Percentiles rank a stretch among this genome's conserved stretches.
Evolutionary conservation across 1,140 invertebrate genomes (phyloP).

Genomic region (Gerris buenoi): DNA sequence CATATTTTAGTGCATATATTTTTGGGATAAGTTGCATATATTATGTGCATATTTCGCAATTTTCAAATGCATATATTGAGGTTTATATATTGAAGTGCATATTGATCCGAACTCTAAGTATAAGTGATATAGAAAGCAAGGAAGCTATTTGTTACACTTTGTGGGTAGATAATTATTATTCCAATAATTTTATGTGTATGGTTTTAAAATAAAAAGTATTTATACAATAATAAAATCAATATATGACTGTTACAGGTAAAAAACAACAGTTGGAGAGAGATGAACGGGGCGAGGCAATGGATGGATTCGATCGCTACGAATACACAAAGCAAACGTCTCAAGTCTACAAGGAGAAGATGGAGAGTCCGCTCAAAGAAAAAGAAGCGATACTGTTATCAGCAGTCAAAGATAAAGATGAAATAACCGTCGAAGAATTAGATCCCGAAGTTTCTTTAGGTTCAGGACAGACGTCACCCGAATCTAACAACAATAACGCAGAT

Average conservation of each 20-base stretch:
- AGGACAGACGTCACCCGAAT: conserved; percentile 10
- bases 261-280: conserved; percentile 7
- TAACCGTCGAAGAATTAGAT: not conserved
- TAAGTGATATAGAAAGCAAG: too few species aligned
- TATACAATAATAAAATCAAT: too few species aligned
- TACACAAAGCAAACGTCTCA: conserved; percentile 8
- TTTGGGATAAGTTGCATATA: too few species aligned
- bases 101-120: too few species aligned
- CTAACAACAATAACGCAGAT: conserved; percentile 5
- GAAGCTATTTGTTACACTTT: too few species aligned
- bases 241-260: not conserved
- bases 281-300: conserved; percentile 8
- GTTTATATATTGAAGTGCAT: too few species aligned
- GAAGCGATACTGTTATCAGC: conserved; percentile 13
- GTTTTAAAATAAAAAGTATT: too few species aligned
- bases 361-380: conserved; percentile 7
- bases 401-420: conserved; percentile 1
- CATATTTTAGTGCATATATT: too few species aligned
- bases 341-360: conserved; percentile 2
- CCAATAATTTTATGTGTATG: too few species aligned
- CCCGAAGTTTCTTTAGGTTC: not conserved
- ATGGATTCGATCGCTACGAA: conserved; percentile 8
- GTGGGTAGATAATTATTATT: too few species aligned
- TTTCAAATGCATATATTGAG: too few species aligned
- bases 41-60: too few species aligned